Evolutionary conservation across 1,140 invertebrate genomes (phyloP), one percentile per base, ranked within the genome.

Genomic region (Musca vetustissima): DNA sequence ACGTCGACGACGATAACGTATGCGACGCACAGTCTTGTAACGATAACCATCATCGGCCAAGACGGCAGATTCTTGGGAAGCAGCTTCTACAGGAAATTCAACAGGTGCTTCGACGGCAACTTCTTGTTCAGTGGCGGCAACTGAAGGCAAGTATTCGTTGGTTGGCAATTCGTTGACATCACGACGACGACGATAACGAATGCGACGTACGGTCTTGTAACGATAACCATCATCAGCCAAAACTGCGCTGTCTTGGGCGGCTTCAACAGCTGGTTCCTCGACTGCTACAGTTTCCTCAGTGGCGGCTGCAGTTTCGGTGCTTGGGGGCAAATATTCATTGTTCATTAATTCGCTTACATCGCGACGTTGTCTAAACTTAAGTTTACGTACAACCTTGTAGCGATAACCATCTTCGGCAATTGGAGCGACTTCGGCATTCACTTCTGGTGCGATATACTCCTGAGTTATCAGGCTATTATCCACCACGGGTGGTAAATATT

Each of bases 361-460:
- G 24, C 78, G 78, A 59, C 78, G 78, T 43, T 75, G 75, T 49
- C 78, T 78, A 4, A 71, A 57, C 65, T 74, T 78, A 2, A 77
- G 69, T 47, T 76, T 76, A 25, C 75, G 75, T 11, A 80, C 77
- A 52, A 75, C 73, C 73, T 80, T 80, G 71, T 80, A 80, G 50
- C 78, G 78, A 68, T 80, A 80, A 25, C 78, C 78, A 76, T 80
- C 78, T 67, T 79, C 78, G 61, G 73, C 66, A n/a, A 79, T 71
- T 15, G 71, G 59, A 53, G 75, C 75, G 53, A 75, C 70, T 15
- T 76, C 76, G 15, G 67, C 25, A 15, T 73, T 57, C 1, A 53
- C 19, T 21, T 80, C 78, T 75, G 76, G 70, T 71, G 70, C 19
- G 14, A 69, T 52, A 66, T 69, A 69, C 43, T 70, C 64, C 22